These are phyloP conservation scores for Uropetala carovei DNA, from an alignment of 2,888 invertebrate species.

Conservation along the genomic window DNA sequence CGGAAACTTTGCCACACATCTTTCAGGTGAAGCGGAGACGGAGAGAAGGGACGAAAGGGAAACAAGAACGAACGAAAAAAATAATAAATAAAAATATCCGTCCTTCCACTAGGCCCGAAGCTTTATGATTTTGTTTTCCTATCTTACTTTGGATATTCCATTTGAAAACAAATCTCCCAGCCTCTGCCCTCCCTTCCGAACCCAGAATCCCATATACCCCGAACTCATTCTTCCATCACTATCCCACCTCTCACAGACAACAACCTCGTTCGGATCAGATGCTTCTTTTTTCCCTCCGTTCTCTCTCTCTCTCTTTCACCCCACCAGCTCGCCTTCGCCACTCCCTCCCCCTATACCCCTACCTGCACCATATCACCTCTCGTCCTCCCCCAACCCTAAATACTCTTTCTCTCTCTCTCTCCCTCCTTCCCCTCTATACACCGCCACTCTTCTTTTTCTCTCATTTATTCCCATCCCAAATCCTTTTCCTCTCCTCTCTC, in stretches of 20 bases:
- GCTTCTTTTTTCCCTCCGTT: background rate
- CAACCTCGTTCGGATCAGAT: slow-evolving; percentile 26
- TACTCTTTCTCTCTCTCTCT: background rate
- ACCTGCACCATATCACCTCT: background rate
- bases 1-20: slow-evolving; percentile 20
- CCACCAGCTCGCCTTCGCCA: background rate
- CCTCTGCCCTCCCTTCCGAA: background rate
- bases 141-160: slow-evolving; percentile 60
- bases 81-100: background rate
- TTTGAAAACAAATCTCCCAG: slow-evolving; percentile 58
- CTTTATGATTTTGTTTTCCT: slow-evolving; percentile 63
- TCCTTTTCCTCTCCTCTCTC: background rate
- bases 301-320: background rate
- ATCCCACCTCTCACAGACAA: slow-evolving; percentile 28
- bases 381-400: background rate
- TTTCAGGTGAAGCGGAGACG: background rate
- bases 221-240: background rate
- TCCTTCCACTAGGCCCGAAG: background rate
- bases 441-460: background rate
- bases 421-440: background rate
- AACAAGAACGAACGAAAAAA: background rate
- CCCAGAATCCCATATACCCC: slow-evolving; percentile 19
- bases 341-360: background rate
- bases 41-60: background rate
- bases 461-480: background rate